Conservation (phyloP, 1,140 invertebrate species). For the Zaprionus africanus region DNA sequence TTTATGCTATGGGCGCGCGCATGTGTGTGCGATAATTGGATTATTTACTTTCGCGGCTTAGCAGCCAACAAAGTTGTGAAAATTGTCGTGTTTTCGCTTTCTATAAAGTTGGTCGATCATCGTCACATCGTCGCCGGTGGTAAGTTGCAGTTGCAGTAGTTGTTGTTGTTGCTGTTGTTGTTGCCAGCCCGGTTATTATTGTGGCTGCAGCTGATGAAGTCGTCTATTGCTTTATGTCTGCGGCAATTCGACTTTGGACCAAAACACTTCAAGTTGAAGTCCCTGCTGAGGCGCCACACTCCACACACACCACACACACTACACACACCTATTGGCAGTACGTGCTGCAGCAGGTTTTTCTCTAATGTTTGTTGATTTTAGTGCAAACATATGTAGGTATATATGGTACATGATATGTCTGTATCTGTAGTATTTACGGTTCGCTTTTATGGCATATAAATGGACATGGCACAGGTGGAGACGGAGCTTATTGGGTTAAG, state of each 20-base stretch:
- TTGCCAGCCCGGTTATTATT: slow-evolving; percentile 6
- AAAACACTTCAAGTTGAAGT: slow-evolving; percentile 35
- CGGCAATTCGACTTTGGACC: slow-evolving; percentile 39
- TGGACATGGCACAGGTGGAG: too few species aligned
- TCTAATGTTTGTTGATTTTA: slow-evolving; percentile 17
- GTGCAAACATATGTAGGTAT: not conserved
- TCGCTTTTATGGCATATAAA: slow-evolving; percentile 9
- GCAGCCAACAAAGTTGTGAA: slow-evolving; percentile 70
- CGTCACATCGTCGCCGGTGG: not conserved
- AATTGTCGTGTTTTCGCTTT: slow-evolving; percentile 81
- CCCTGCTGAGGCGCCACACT: slow-evolving; percentile 7
- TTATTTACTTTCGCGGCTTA: slow-evolving; percentile 82
- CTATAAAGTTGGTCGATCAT: slow-evolving; percentile 61
- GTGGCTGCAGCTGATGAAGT: slow-evolving; percentile 32
- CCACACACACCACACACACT: too few species aligned
- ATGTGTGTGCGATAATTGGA: slow-evolving; percentile 79
- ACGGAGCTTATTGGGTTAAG: slow-evolving; percentile 14
- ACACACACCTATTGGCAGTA: not conserved
- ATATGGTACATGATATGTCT: not conserved
- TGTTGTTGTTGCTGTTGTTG: slow-evolving; percentile 3
- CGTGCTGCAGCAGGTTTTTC: slow-evolving; percentile 13
- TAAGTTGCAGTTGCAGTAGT: not conserved
- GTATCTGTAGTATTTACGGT: slow-evolving; percentile 6
- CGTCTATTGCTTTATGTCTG: slow-evolving; percentile 43
- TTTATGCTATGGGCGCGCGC: slow-evolving; percentile 76